These are phyloP conservation scores for Anguilla anguilla DNA, from an alignment of 2,797 vertebrate genomes.

Conservation along the genomic window DNA sequence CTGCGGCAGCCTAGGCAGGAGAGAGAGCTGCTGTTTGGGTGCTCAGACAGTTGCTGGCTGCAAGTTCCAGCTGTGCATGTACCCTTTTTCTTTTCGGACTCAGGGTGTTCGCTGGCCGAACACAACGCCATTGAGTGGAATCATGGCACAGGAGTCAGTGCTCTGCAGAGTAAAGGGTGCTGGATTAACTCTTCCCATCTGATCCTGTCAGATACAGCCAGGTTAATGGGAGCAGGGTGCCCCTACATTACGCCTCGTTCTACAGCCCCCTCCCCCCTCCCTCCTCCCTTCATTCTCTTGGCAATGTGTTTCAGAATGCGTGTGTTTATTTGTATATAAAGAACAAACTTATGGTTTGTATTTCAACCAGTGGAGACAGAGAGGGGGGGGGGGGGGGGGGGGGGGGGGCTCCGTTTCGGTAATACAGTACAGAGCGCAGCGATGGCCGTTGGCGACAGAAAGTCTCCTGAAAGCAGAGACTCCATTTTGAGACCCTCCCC, in stretches of 20 bases:
- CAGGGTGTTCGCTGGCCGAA: not conserved
- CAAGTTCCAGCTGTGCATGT: not conserved
- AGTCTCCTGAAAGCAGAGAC: not conserved
- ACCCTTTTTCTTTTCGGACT: not conserved
- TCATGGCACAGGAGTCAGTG: not conserved
- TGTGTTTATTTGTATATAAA: conserved; percentile 9
- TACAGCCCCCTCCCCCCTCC: not conserved
- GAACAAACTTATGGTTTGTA: conserved; percentile 17
- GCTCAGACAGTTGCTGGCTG: not conserved
- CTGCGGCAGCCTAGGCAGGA: not conserved
- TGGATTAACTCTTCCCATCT: not conserved
- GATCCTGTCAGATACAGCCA: not conserved
- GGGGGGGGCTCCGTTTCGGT: not conserved
- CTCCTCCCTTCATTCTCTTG: not conserved
- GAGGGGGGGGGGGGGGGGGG: no score
- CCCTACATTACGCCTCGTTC: not conserved
- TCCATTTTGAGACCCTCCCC: not conserved
- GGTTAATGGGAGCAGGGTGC: not conserved
- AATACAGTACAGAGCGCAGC: not conserved
- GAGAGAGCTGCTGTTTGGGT: not conserved
- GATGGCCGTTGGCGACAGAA: not conserved
- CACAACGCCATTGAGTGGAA: not conserved
- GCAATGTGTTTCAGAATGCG: not conserved
- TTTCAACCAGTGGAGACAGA: conserved; percentile 2
- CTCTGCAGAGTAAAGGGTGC: not conserved